These are phyloP conservation scores for Neelides sp. DNA, from an alignment of 1,140 invertebrate genomes.

Conservation along the genomic window DNA sequence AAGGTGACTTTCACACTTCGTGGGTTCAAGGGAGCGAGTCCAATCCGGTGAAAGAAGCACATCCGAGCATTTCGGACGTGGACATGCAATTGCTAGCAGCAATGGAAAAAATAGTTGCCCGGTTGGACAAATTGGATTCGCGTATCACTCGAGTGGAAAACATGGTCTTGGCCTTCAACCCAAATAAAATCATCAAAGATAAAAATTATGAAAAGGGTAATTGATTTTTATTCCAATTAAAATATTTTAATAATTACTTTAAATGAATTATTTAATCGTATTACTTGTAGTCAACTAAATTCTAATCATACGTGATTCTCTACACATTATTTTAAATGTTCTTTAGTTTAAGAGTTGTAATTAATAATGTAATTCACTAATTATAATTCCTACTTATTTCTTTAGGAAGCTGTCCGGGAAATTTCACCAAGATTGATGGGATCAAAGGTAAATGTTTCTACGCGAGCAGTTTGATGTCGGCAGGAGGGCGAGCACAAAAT, in stretches of 20 bases:
- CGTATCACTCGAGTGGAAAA: conserved; percentile 25
- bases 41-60: neutral
- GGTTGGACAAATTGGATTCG: conserved; percentile 26
- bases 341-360: no score
- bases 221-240: no score
- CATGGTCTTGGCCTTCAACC: conserved; percentile 14
- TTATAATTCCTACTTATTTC: no score
- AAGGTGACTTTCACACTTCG: no score
- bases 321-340: no score
- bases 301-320: no score
- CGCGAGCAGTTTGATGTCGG: conserved; percentile 16
- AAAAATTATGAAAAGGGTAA: no score
- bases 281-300: no score
- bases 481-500: neutral
- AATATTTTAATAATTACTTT: no score
- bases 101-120: conserved; percentile 25
- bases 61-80: conserved; percentile 15
- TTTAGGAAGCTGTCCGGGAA: conserved; percentile 26
- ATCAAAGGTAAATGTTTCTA: conserved; percentile 29
- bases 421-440: conserved; percentile 27
- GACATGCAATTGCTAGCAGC: conserved; percentile 26
- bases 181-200: no score
- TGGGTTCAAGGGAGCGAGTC: neutral
- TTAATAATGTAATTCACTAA: neutral
- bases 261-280: no score